A percentile compares a stretch with the other conserved stretches of the same genome.
Conservation (phyloP, 2,888 invertebrate species). For the Julus scanicus region DNA sequence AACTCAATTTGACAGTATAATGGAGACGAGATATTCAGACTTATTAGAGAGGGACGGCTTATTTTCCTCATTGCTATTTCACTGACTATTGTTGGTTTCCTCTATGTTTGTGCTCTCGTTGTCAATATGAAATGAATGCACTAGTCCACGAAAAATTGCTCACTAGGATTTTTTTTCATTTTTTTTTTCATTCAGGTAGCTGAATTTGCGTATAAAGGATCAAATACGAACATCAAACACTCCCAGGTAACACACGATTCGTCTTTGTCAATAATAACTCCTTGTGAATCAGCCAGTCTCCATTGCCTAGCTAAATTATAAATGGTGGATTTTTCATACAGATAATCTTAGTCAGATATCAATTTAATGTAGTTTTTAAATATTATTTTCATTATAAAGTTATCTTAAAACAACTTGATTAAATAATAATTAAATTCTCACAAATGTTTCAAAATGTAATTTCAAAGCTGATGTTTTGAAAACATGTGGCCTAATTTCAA, state of each 20-base stretch:
- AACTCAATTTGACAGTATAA: constrained; percentile 14
- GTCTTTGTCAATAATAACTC: neutral
- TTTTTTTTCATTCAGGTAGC: neutral
- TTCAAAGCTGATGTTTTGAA: no score
- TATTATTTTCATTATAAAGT: neutral
- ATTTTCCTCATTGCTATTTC: constrained; percentile 14
- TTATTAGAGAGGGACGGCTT: neutral
- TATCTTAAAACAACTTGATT: neutral
- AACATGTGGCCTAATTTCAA: no score
- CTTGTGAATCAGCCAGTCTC: neutral
- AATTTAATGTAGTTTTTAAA: neutral
- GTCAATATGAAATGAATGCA: neutral
- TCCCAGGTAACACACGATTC: neutral
- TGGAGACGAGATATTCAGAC: neutral
- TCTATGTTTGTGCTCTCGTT: neutral
- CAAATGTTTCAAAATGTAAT: no score
- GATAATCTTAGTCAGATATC: neutral
- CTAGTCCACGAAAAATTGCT: neutral
- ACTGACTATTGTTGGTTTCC: neutral
- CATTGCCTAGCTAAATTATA: neutral
- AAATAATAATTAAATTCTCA: no score
- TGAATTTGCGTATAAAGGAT: neutral
- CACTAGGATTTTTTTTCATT: neutral
- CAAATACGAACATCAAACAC: neutral
- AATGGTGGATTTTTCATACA: neutral